Base-by-base conservation (phyloP, 2,797 vertebrate genomes). In the Channa striata region DNA sequence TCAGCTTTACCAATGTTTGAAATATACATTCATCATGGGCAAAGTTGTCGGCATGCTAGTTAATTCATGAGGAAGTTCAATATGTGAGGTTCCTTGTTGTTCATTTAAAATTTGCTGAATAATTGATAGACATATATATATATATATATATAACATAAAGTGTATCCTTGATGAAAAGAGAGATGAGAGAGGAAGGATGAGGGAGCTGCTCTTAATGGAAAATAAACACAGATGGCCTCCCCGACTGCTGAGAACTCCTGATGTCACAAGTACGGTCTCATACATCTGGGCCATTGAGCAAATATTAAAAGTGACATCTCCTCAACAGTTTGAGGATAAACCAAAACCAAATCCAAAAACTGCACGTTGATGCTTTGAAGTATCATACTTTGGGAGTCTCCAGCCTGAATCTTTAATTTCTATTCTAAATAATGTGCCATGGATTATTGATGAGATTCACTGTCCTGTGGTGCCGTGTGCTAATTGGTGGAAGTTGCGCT, bases 191-290 rank as follows among this genome's bases (percentile, higher is more conserved):
- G 30, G 40, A 23, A 56, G 71, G 74, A 74, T 65, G 73, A 80
- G 79, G 61, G 83, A 69, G 52, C 4, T 63, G 21, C 40, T 48
- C 69, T 58, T 87, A 88, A 91, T 90, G 85, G 81, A 91, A 87
- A 86, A 86, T 83, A 91, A 90, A 90, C 87, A 90, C 80, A 87
- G 78, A 84, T 78, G 83, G 62, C 68, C 72, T 86, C 72, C 39
- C 43, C 33, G 3, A 72, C 83, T 79, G 82, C 83, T 78, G 86
- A 78, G 73, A 70, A 53, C 59, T 82, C 68, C 69, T 72, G 71
- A 87, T 78, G 69, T 82, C 77, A 74, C 62, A 74, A 61, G 64
- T 51, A 52, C 13, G 63, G 73, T 70, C 61, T 80, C 66, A 58
- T 52, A 36, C 79, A 53, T 77, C 34, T 42, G 44, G 43, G 49